Evolutionary conservation across 1,140 invertebrate species (phyloP).

Genomic region (Neodiprion lecontei): DNA sequence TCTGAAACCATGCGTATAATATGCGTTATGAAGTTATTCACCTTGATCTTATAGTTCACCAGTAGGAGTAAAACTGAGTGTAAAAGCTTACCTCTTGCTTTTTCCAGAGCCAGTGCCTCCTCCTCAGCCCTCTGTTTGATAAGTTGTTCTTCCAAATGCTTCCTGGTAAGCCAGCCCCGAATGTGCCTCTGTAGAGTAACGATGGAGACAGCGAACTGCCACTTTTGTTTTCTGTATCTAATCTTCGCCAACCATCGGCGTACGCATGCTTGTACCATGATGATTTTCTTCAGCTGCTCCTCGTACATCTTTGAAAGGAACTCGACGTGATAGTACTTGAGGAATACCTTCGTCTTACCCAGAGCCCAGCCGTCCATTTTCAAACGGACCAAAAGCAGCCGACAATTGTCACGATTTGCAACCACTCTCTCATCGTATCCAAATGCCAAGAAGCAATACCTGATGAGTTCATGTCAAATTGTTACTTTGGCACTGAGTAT

Average conservation of each 20-base stretch:
- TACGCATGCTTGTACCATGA: slow-evolving; percentile 74
- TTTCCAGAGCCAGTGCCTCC: slow-evolving; percentile 22
- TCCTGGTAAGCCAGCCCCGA: slow-evolving; percentile 69
- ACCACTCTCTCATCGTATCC: slow-evolving; percentile 75
- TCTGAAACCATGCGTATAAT: slow-evolving; percentile 28
- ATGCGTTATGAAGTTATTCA: slow-evolving; percentile 21
- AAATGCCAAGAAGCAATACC: slow-evolving; percentile 83
- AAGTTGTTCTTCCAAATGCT: slow-evolving; percentile 55
- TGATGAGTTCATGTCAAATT: slow-evolving; percentile 44
- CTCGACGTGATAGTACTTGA: slow-evolving; percentile 88
- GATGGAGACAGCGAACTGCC: slow-evolving; percentile 69
- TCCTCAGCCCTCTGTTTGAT: slow-evolving; percentile 53
- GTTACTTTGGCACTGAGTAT: background rate
- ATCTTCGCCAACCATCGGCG: slow-evolving; percentile 75
- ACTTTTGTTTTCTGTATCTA: slow-evolving; percentile 65
- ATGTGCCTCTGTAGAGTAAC: slow-evolving; percentile 74
- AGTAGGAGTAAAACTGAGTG: background rate
- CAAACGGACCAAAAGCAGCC: slow-evolving; percentile 72
- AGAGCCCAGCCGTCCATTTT: slow-evolving; percentile 85
- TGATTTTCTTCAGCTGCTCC: slow-evolving; percentile 73
- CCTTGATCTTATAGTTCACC: slow-evolving; percentile 28
- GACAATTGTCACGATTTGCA: slow-evolving; percentile 75
- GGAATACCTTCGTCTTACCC: slow-evolving; percentile 86
- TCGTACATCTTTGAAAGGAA: slow-evolving; percentile 81
- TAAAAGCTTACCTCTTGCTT: background rate